Base-by-base conservation (phyloP, 2,888 invertebrate genomes). In the Hipparchia semele region DNA sequence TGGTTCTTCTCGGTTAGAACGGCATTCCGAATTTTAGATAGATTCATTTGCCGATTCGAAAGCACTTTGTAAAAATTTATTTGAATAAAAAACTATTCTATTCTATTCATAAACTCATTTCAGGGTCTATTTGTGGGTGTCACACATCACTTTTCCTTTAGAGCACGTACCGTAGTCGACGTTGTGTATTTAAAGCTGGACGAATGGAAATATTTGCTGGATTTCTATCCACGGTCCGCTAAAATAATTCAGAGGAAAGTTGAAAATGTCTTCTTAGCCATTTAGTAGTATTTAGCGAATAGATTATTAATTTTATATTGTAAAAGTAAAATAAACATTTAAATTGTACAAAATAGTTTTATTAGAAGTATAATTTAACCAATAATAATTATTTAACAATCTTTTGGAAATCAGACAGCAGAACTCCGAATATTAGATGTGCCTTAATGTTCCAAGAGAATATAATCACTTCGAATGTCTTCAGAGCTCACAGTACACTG, bases 71-170 rank as follows among this genome's bases (percentile, higher is more conserved):
- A 23, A 23, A 23, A 23, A 1, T 9, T 51, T 51, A 3, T 51
- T 10, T 51, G 8, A 51, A 10, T 9, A 8, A 23, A 23, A 23
- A 23, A 23, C 0, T 23, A 23, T 23, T 23, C 23, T 23, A 23
- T 23, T 51, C 3, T 9, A 51, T 6, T 6, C n/a, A 54, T n/a
- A 56, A 56, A 4, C 13, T 56, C 8, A 6, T 68, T 68, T 45
- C 90, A 95, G 91, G 95, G 95, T 6, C 80, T 95, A 6, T 94
- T 91, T 76, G 90, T 94, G 3, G 94, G 94, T 33, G 87, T 94
- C 1, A 86, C 91, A 0, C 95, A 95, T 81, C 92, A 94, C 76
- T 95, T 95, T 79, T 94, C 94, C 1, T 95, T 94, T 76, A 84
- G 95, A 75, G 94, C 95, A 0, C 85, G 91, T 53, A 94, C 94